These are phyloP conservation scores for Pomatostomus ruficeps DNA, from an alignment of 2,113 vertebrate species.

Conservation along the genomic window DNA sequence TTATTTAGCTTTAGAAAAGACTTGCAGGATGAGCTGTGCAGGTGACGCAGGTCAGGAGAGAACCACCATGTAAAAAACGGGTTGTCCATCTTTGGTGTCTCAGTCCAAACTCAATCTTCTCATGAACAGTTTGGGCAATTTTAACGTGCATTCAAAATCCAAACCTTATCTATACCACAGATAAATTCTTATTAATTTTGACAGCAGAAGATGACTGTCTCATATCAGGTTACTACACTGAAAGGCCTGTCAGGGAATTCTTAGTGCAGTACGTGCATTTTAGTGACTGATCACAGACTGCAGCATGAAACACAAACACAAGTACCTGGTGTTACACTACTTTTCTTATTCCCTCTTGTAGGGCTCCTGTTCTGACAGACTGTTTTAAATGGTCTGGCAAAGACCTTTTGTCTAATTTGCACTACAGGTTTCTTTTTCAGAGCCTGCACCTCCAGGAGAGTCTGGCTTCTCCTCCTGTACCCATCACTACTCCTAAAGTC, in stretches of 20 bases:
- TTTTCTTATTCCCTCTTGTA: neutral
- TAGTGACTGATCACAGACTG: neutral
- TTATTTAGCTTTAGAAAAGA: neutral
- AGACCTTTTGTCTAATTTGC: neutral
- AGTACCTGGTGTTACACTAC: neutral
- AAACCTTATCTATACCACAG: neutral
- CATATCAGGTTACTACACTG: neutral
- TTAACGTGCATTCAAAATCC: neutral
- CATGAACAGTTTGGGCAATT: neutral
- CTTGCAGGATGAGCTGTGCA: neutral
- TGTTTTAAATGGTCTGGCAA: neutral
- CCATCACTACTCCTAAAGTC: neutral
- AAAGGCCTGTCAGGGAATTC: neutral
- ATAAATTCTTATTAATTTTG: neutral
- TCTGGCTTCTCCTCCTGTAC: neutral
- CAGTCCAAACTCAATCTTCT: neutral
- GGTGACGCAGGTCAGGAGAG: neutral
- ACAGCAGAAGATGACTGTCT: neutral
- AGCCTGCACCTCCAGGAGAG: neutral
- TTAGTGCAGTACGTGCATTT: accelerated
- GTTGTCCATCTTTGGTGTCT: neutral
- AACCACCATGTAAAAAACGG: neutral
- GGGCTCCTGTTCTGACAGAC: neutral
- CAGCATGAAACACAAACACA: neutral
- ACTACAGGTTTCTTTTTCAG: neutral